Evolutionary conservation across 2,113 vertebrate species (phyloP).

Genomic region (Dromas ardeola): DNA sequence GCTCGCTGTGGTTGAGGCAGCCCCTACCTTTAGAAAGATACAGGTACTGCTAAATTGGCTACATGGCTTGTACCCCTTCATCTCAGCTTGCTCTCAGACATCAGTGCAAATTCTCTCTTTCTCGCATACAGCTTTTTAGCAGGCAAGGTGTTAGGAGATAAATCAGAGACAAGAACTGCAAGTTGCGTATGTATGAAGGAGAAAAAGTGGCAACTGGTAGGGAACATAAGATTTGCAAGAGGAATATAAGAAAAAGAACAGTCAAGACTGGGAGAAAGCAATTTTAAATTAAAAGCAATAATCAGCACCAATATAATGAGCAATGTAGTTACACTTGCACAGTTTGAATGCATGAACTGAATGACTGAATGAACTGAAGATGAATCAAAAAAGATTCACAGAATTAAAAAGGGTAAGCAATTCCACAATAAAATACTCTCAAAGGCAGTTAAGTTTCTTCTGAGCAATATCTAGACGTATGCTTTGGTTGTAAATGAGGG

Average conservation of each 20-base stretch:
- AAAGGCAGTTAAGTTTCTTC: conserved; percentile 1
- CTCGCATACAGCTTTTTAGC: not conserved
- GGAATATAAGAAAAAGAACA: not conserved
- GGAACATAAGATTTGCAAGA: not conserved
- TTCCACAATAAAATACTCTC: not conserved
- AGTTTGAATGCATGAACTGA: not conserved
- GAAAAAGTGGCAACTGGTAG: not conserved
- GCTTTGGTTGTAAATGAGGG: conserved; percentile 18
- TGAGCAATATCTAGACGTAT: not conserved
- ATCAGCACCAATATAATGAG: not conserved
- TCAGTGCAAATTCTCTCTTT: not conserved
- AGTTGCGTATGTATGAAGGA: not conserved
- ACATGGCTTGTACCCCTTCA: not conserved
- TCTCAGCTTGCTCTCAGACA: not conserved
- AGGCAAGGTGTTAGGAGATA: not conserved
- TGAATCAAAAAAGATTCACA: not conserved
- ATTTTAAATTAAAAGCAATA: conserved; percentile 23
- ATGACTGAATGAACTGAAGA: not conserved
- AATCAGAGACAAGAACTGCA: not conserved
- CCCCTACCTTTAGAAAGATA: not conserved
- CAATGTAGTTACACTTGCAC: not conserved
- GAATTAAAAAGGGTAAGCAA: not conserved
- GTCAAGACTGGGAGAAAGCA: not conserved
- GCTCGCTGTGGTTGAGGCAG: not conserved
- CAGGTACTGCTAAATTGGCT: not conserved